These are phyloP conservation scores for Philhelius pedissequus DNA, from an alignment of 2,888 invertebrate species.

Conservation along the genomic window DNA sequence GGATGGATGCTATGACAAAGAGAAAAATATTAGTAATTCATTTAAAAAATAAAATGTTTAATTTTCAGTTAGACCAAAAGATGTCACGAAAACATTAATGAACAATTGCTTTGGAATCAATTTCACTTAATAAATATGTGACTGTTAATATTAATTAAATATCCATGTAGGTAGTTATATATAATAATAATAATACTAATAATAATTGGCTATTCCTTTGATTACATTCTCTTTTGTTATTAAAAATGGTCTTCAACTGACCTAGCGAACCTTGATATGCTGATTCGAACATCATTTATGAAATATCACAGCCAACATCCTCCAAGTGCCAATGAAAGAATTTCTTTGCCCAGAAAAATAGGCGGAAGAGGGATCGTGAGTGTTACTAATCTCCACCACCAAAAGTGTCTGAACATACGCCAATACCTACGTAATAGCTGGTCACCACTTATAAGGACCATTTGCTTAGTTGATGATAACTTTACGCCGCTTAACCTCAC, in stretches of 20 bases:
- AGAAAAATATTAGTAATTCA: neutral
- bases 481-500: neutral
- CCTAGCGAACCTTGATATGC: neutral
- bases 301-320: neutral
- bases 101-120: too few relatives aligned
- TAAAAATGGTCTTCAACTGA: neutral
- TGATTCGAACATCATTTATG: neutral
- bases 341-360: neutral
- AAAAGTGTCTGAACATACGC: neutral
- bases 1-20: neutral
- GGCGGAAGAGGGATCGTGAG: neutral
- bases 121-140: too few relatives aligned
- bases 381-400: neutral
- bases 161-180: too few relatives aligned
- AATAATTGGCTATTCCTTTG: slow-evolving; percentile 30
- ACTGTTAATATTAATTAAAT: too few relatives aligned
- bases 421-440: neutral
- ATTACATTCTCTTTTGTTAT: slow-evolving; percentile 15
- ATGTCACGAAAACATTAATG: too few relatives aligned
- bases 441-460: neutral
- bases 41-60: neutral
- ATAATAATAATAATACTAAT: too few relatives aligned
- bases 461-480: neutral
- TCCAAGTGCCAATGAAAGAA: neutral
- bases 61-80: neutral